A percentile compares a stretch with the other conserved stretches of the same genome.
phyloP scores from a whole-genome alignment of 2,888 invertebrate genomes.

The Xestia sexstrigata region DNA sequence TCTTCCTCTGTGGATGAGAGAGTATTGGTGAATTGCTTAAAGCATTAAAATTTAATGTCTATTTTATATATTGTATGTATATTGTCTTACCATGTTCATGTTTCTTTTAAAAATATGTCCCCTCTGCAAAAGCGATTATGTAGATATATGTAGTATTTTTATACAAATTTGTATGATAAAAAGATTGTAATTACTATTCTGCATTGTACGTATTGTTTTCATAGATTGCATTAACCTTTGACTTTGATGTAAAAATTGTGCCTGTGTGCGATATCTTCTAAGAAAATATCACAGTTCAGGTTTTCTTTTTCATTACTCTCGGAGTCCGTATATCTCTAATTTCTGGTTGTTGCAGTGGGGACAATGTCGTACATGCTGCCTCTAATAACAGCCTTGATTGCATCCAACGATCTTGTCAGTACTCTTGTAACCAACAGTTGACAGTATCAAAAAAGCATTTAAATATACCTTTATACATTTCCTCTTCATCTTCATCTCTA shows the following conservation, averaged over 20 bases:
- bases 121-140: too few species aligned
- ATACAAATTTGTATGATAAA: too few species aligned
- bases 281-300: too few species aligned
- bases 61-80: too few species aligned
- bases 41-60: too few species aligned
- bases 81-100: too few species aligned
- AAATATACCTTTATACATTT: slow-evolving; percentile 95
- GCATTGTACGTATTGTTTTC: not conserved
- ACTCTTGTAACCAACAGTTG: not conserved
- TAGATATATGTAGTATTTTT: too few species aligned
- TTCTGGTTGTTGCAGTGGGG: not conserved
- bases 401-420: not conserved
- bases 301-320: not conserved
- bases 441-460: not conserved
- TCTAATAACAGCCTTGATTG: not conserved
- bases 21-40: not conserved
- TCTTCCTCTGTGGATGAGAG: slow-evolving; percentile 94
- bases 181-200: not conserved
- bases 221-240: slow-evolving; percentile 8
- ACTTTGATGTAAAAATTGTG: slow-evolving; percentile 1
- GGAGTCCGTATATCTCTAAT: not conserved
- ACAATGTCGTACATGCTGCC: not conserved
- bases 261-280: too few species aligned
- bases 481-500: slow-evolving; percentile 96
- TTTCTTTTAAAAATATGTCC: too few species aligned